phyloP scores from a whole-genome alignment of 2,113 vertebrate genomes.

The Aspidoscelis tigris region DNA sequence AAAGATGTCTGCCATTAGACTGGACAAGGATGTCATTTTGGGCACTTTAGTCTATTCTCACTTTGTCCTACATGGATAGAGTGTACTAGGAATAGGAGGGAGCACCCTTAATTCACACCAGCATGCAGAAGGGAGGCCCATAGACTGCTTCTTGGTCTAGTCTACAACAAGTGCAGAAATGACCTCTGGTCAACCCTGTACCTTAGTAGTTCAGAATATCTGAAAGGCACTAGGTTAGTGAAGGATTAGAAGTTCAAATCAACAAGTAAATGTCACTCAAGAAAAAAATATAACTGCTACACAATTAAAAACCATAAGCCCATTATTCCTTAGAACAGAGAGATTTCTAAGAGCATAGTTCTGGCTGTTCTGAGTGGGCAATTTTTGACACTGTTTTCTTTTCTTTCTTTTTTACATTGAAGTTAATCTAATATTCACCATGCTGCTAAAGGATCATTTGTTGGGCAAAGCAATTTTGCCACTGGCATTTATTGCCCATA shows the following conservation, averaged over 20 bases:
- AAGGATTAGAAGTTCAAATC: background rate
- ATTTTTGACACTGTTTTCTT: slow-evolving; percentile 55
- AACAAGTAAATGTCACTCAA: background rate
- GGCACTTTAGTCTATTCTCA: no score
- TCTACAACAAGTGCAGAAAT: no score
- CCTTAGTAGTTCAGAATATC: no score
- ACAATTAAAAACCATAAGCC: background rate
- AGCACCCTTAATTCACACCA: no score
- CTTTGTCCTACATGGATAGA: no score
- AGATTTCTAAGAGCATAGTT: slow-evolving; percentile 41
- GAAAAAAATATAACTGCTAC: slow-evolving; percentile 28
- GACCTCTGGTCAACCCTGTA: no score
- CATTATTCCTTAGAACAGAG: slow-evolving; percentile 55
- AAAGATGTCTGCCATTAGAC: no score
- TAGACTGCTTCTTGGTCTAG: no score
- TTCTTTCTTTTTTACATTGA: slow-evolving; percentile 5
- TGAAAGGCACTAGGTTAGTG: no score
- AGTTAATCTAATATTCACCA: slow-evolving; percentile 72
- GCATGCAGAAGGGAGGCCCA: no score
- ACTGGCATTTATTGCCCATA: slow-evolving; percentile 77
- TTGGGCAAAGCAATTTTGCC: slow-evolving; percentile 75
- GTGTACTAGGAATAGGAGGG: no score
- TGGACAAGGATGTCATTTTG: no score
- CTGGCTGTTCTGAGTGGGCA: slow-evolving; percentile 34
- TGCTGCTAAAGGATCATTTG: slow-evolving; percentile 67